Conservation (phyloP, 2,888 invertebrate genomes). For the Chrysotoxum bicinctum region DNA sequence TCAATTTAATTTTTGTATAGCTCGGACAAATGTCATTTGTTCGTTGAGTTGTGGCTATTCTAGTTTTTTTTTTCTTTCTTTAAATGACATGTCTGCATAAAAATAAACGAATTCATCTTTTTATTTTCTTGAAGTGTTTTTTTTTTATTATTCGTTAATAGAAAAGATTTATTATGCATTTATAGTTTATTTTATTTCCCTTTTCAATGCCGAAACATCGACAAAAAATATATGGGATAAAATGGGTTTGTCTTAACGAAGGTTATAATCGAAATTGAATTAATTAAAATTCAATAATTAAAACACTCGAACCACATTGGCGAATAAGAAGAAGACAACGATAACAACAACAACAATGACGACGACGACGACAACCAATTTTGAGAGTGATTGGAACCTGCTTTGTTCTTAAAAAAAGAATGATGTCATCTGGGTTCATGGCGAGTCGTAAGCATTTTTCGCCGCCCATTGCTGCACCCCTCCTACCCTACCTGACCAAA, state of each 20-base stretch:
- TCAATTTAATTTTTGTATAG: neutral
- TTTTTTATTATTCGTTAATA: neutral
- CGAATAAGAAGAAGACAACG: neutral
- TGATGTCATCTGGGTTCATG: constrained; percentile 72
- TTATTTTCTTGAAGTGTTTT: neutral
- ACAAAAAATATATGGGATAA: neutral
- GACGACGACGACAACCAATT: constrained; percentile 10
- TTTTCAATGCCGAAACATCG: neutral
- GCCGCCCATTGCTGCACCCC: constrained; percentile 22
- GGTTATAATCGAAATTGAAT: constrained; percentile 27
- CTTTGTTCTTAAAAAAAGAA: constrained; percentile 70
- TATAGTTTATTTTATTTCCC: neutral
- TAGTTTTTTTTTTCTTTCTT: neutral
- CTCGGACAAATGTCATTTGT: neutral
- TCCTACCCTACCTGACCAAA: neutral
- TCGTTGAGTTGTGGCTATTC: neutral
- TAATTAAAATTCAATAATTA: constrained; percentile 38
- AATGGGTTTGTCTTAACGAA: neutral
- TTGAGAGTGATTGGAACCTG: constrained; percentile 59
- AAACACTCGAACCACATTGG: constrained; percentile 11
- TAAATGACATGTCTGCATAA: neutral
- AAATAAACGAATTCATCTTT: constrained; percentile 8
- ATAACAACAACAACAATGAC: neutral
- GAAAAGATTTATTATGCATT: constrained; percentile 5
- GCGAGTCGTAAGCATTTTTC: constrained; percentile 62